Conservation (phyloP, 2,888 invertebrate genomes). For the Melikaiella ostensackeni region DNA sequence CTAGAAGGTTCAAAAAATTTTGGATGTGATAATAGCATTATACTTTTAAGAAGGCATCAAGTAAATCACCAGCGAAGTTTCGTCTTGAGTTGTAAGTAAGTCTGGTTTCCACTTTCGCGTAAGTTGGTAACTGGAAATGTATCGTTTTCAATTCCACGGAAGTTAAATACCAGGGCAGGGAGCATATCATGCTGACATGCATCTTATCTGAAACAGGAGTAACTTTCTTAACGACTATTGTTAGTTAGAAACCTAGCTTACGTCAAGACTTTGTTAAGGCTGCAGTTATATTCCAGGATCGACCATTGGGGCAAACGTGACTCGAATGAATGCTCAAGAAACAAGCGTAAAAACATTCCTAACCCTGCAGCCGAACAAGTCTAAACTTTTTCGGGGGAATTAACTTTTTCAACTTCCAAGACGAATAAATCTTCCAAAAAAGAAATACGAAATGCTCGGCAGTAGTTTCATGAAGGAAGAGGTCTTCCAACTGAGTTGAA, state of each 20-base stretch:
- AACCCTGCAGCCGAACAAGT: neutral
- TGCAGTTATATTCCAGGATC: constrained; percentile 3
- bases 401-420: neutral
- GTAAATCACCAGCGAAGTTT: neutral
- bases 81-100: neutral
- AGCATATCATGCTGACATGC: constrained; percentile 17
- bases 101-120: constrained; percentile 1
- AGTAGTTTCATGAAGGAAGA: neutral
- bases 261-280: constrained; percentile 29
- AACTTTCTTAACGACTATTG: constrained; percentile 27
- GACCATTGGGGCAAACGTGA: constrained; percentile 31
- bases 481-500: neutral
- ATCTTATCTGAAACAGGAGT: constrained; percentile 26
- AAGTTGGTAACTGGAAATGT: constrained; percentile 10
- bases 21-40: too few species aligned
- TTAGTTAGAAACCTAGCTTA: constrained; percentile 5
- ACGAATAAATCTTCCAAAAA: neutral
- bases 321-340: constrained; percentile 7
- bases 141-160: constrained; percentile 23
- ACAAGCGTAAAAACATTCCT: constrained; percentile 9
- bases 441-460: neutral
- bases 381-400: constrained; percentile 1
- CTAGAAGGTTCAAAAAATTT: too few species aligned
- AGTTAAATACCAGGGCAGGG: constrained; percentile 16
- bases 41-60: neutral